Evolutionary conservation across 2,797 vertebrate species (phyloP).

Genomic region (Myotis vivesi): DNA sequence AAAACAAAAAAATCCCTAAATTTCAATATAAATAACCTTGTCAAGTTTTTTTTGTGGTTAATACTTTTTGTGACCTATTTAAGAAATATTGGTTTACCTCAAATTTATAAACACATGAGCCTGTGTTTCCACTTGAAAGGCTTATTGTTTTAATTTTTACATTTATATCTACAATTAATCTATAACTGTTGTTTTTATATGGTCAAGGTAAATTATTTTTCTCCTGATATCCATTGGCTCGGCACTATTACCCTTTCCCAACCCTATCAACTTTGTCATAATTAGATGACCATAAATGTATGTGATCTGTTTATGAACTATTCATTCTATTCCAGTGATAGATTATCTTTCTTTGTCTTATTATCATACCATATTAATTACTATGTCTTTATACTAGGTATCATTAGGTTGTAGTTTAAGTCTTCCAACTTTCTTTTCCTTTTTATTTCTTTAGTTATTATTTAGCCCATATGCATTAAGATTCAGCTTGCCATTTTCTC

Average conservation of each 20-base stretch:
- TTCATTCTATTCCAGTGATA: not conserved
- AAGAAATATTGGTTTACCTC: not conserved
- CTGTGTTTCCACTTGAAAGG: not conserved
- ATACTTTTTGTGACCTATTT: not conserved
- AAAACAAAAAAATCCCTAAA: not conserved
- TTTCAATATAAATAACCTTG: not conserved
- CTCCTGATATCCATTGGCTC: not conserved
- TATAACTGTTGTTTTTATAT: not conserved
- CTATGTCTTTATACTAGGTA: not conserved
- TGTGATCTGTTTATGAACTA: not conserved
- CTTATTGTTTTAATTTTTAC: not conserved
- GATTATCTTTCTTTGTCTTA: not conserved
- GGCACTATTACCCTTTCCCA: not conserved
- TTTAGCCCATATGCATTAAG: not conserved
- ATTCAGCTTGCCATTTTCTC: not conserved
- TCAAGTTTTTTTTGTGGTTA: not conserved
- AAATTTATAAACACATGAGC: not conserved
- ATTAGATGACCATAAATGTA: not conserved
- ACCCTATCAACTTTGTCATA: not conserved
- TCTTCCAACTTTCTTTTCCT: not conserved
- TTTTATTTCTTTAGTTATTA: not conserved
- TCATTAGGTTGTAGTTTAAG: not conserved
- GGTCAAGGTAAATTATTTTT: not conserved
- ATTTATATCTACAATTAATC: not conserved
- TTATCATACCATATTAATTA: not conserved